A percentile compares a stretch with the other conserved stretches of the same genome.
phyloP scores from a whole-genome alignment of 92 coral and sea anemone genomes.

The Zoanthus sociatus region DNA sequence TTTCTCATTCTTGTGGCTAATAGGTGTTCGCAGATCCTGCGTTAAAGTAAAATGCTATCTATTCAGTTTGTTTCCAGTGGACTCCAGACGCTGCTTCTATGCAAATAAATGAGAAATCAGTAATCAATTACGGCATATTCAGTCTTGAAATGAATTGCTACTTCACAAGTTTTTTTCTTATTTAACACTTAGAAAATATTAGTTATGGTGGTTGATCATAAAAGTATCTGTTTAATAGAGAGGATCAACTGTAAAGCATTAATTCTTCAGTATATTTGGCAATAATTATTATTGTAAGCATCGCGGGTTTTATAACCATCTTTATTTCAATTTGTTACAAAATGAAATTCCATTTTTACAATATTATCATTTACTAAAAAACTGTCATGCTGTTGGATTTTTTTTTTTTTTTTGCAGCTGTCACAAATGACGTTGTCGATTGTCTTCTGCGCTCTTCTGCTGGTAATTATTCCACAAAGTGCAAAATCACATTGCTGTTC shows the following conservation, averaged over 20 bases:
- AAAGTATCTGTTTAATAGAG: too few relatives aligned
- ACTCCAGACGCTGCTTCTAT: neutral
- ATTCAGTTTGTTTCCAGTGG: neutral
- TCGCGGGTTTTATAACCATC: too few relatives aligned
- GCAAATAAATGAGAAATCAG: neutral
- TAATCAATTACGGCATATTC: neutral
- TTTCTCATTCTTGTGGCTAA: too few relatives aligned
- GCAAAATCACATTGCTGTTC: neutral
- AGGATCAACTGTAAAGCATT: too few relatives aligned
- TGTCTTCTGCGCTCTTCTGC: neutral
- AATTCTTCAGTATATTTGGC: too few relatives aligned
- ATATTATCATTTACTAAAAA: too few relatives aligned
- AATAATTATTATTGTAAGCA: too few relatives aligned
- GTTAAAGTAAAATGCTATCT: neutral
- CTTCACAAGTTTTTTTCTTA: neutral
- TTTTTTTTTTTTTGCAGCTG: neutral
- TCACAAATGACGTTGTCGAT: neutral
- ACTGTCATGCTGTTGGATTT: too few relatives aligned
- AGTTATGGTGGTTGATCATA: too few relatives aligned
- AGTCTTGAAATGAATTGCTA: neutral
- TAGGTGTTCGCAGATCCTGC: neutral
- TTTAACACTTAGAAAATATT: too few relatives aligned
- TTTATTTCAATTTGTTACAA: too few relatives aligned
- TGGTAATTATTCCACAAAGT: neutral
- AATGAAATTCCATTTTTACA: too few relatives aligned